These are phyloP conservation scores for Lacanobia oleracea DNA, from an alignment of 2,888 invertebrate species.

Conservation along the genomic window DNA sequence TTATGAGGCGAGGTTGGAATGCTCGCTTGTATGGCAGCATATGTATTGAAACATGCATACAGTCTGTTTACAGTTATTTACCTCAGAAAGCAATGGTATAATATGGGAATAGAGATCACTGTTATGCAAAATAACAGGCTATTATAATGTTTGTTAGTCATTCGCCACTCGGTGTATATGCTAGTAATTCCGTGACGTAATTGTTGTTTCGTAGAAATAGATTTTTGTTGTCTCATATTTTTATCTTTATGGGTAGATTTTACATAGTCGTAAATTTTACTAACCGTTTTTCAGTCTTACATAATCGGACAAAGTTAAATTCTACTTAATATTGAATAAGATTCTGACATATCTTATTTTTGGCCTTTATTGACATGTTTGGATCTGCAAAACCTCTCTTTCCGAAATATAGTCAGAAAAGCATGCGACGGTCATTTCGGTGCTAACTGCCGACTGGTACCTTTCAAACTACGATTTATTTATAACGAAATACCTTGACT, in stretches of 20 bases:
- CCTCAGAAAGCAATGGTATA: not conserved
- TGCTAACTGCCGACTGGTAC: not conserved
- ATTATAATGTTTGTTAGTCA: not conserved
- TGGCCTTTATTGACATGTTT: no score
- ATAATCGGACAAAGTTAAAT: no score
- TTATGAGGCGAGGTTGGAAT: conserved; percentile 23
- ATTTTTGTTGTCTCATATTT: no score
- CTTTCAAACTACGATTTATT: not conserved
- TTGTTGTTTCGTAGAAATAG: not conserved
- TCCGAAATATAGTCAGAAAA: not conserved
- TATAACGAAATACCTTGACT: not conserved
- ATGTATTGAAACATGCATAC: not conserved
- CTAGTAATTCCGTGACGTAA: not conserved
- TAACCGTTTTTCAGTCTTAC: no score
- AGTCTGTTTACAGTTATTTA: not conserved
- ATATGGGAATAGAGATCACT: not conserved
- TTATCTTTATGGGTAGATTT: no score
- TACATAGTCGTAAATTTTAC: no score
- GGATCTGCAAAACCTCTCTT: not conserved
- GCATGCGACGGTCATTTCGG: not conserved
- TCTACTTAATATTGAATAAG: no score
- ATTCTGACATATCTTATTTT: not conserved
- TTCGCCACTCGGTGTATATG: not conserved
- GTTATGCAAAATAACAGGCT: not conserved
- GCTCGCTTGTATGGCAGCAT: conserved; percentile 6